Conservation (phyloP, 2,797 vertebrate genomes). For the Lophius americanus region DNA sequence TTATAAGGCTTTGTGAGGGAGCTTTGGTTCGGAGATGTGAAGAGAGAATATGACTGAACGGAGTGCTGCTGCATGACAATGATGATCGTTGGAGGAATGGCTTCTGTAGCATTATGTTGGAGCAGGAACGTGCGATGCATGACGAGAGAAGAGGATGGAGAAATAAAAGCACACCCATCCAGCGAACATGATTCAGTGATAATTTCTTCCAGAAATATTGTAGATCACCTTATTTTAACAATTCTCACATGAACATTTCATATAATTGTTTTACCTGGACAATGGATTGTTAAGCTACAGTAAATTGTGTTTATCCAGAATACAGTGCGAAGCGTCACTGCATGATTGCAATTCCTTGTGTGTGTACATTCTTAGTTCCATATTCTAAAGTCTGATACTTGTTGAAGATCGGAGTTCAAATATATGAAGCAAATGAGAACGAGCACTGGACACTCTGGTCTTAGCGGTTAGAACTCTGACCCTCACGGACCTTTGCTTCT, state of each 20-base stretch:
- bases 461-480: slow-evolving; percentile 39
- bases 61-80: slow-evolving; percentile 71
- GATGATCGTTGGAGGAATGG: slow-evolving; percentile 53
- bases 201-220: slow-evolving; percentile 2
- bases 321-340: not conserved
- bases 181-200: slow-evolving; percentile 15
- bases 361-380: slow-evolving; percentile 8
- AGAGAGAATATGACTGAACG: slow-evolving; percentile 57
- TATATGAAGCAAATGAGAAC: slow-evolving; percentile 54
- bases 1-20: slow-evolving; percentile 67
- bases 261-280: slow-evolving; percentile 10
- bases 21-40: slow-evolving; percentile 69
- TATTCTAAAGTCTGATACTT: slow-evolving; percentile 17
- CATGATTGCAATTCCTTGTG: slow-evolving; percentile 27
- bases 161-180: slow-evolving; percentile 22
- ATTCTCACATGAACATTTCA: not conserved
- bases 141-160: slow-evolving; percentile 24
- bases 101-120: slow-evolving; percentile 48
- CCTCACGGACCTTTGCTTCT: slow-evolving; percentile 51
- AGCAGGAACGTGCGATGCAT: slow-evolving; percentile 35
- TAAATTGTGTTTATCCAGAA: not conserved
- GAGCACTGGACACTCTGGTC: slow-evolving; percentile 44
- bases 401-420: slow-evolving; percentile 32
- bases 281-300: not conserved
- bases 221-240: not conserved